Percentiles rank a stretch among this genome's conserved stretches.
Conservation (phyloP, 2,797 vertebrate species). For the Tragelaphus oryx region DNA sequence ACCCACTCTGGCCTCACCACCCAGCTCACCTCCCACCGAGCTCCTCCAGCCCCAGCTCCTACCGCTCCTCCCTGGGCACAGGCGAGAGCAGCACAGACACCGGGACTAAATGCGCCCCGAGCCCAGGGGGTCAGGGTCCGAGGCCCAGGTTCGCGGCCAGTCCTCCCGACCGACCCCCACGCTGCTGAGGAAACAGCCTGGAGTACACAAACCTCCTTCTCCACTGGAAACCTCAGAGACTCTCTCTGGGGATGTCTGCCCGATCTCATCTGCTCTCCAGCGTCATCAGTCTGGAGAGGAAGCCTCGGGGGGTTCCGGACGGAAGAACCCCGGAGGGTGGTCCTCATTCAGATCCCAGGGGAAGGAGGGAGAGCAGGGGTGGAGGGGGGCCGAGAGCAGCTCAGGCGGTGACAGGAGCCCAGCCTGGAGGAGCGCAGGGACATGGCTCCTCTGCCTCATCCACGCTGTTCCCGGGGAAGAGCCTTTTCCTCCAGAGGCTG, state of each 20-base stretch:
- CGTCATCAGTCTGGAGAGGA: not conserved
- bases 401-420: accelerated
- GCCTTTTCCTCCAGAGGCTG: not conserved
- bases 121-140: accelerated
- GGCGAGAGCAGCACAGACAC: not conserved
- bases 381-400: not conserved
- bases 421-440: not conserved
- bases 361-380: not conserved
- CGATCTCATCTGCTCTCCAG: not conserved
- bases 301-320: accelerated
- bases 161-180: accelerated
- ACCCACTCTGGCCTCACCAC: no score
- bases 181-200: not conserved
- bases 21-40: no score
- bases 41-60: not conserved
- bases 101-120: accelerated
- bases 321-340: accelerated
- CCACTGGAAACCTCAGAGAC: accelerated
- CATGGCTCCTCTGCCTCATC: accelerated
- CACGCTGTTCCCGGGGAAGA: not conserved
- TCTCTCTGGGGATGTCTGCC: not conserved
- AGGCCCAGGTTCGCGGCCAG: no score
- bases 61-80: not conserved
- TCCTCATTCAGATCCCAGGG: accelerated
- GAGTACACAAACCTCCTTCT: accelerated